Evolutionary conservation across 2,888 invertebrate species (phyloP).

Genomic region (Eretmocerus hayati): DNA sequence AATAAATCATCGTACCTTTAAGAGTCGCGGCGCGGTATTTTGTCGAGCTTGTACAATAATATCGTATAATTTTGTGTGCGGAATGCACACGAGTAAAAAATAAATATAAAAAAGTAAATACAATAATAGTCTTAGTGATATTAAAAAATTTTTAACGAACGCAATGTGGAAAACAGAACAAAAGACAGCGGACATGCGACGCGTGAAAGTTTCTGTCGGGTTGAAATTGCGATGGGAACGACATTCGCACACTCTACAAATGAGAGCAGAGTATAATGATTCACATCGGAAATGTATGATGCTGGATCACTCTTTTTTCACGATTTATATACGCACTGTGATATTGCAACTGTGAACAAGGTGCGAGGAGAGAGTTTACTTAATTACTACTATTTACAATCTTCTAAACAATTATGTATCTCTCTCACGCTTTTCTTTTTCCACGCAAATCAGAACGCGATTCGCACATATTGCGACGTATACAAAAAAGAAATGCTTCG

Average conservation of each 20-base stretch:
- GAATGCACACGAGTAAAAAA: conserved; percentile 8
- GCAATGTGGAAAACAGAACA: conserved; percentile 3
- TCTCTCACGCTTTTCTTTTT: no score
- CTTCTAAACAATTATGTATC: conserved; percentile 5
- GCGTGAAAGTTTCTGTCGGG: conserved; percentile 12
- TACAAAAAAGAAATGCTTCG: conserved; percentile 2
- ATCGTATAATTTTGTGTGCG: conserved; percentile 3
- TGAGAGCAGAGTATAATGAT: no score
- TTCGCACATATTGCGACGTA: no score
- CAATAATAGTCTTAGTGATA: conserved; percentile 7
- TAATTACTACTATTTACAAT: conserved; percentile 20
- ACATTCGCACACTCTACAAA: conserved; percentile 3
- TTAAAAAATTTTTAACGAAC: conserved; percentile 7
- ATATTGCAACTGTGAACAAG: background rate
- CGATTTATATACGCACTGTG: background rate
- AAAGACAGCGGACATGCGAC: conserved; percentile 10
- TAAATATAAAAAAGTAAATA: conserved; percentile 2
- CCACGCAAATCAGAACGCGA: background rate
- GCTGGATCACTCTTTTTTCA: conserved; percentile 4
- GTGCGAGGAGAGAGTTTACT: background rate
- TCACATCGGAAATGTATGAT: conserved; percentile 4
- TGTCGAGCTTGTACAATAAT: conserved; percentile 8
- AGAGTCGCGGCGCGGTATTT: conserved; percentile 9
- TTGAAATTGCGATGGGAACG: conserved; percentile 12
- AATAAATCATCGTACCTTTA: conserved; percentile 8